Conservation (phyloP, 2,113 vertebrate species). For the Microcebus ravelobensis region DNA sequence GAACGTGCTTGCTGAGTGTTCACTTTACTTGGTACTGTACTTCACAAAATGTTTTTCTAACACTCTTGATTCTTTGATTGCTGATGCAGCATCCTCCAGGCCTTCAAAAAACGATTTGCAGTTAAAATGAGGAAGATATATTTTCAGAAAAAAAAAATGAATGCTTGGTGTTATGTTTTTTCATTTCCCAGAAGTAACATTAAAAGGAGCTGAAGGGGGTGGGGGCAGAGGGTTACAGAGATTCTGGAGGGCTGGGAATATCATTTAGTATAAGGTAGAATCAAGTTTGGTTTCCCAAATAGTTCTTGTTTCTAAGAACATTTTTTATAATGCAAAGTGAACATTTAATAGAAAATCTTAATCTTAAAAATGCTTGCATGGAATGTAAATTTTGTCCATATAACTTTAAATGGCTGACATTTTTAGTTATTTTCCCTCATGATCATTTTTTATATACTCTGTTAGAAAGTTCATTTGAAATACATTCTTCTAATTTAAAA, state of each 20-base stretch:
- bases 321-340: slow-evolving; percentile 52
- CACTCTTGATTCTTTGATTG: slow-evolving; percentile 70
- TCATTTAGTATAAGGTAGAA: slow-evolving; percentile 34
- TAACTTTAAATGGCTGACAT: neutral
- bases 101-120: slow-evolving; percentile 65
- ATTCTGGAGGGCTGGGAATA: neutral
- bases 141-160: slow-evolving; percentile 64
- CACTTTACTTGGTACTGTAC: slow-evolving; percentile 63
- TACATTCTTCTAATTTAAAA: neutral
- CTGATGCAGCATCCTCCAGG: slow-evolving; percentile 68
- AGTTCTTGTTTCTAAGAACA: slow-evolving; percentile 18
- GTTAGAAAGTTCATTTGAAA: neutral
- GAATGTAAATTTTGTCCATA: slow-evolving; percentile 45
- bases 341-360: slow-evolving; percentile 41
- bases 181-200: slow-evolving; percentile 52
- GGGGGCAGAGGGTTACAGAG: neutral
- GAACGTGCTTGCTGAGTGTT: slow-evolving; percentile 59
- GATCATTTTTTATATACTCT: neutral
- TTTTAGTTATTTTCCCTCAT: neutral
- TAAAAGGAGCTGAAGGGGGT: slow-evolving; percentile 18
- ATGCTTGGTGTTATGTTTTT: slow-evolving; percentile 57
- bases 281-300: slow-evolving; percentile 35
- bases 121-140: slow-evolving; percentile 68
- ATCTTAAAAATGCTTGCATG: slow-evolving; percentile 40
- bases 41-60: slow-evolving; percentile 68